Conservation (phyloP, 2,797 vertebrate species). For the Chelmon rostratus region DNA sequence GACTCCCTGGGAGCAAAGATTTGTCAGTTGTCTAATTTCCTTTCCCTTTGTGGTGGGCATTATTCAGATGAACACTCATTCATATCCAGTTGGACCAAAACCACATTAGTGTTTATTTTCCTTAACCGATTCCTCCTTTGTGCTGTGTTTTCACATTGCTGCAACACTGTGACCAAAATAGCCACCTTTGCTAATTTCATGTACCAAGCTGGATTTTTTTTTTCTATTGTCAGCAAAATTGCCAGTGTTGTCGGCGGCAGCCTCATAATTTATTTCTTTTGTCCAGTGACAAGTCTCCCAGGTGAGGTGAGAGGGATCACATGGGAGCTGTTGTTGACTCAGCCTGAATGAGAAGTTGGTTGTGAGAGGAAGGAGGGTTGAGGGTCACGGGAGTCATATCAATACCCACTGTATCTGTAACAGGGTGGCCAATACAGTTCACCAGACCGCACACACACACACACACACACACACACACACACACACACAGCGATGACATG, state of each 20-base stretch:
- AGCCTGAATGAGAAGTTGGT: conserved; percentile 45
- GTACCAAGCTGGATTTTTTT: conserved; percentile 32
- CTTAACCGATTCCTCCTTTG: conserved; percentile 2
- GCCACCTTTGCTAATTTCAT: conserved; percentile 69
- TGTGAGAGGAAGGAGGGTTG: conserved; percentile 17
- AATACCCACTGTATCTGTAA: not conserved
- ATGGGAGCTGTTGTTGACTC: conserved; percentile 67
- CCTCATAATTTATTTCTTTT: conserved; percentile 76
- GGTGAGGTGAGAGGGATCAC: conserved; percentile 57
- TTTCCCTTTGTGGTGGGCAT: not conserved
- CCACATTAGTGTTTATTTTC: conserved; percentile 24
- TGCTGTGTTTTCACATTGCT: conserved; percentile 31
- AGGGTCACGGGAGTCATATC: not conserved
- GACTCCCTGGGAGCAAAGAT: not conserved
- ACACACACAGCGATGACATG: conserved; percentile 4
- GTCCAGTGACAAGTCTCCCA: conserved; percentile 71
- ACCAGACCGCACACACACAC: conserved; percentile 4
- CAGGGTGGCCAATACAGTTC: not conserved
- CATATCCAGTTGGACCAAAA: conserved; percentile 17
- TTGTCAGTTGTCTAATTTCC: conserved; percentile 27
- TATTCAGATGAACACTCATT: conserved; percentile 24
- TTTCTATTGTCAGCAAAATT: conserved; percentile 71
- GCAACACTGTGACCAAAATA: conserved; percentile 44
- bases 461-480: conserved; percentile 27
- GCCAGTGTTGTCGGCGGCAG: conserved; percentile 21